phyloP scores from a whole-genome alignment of 2,113 vertebrate genomes.

The Thalassoma bifasciatum region DNA sequence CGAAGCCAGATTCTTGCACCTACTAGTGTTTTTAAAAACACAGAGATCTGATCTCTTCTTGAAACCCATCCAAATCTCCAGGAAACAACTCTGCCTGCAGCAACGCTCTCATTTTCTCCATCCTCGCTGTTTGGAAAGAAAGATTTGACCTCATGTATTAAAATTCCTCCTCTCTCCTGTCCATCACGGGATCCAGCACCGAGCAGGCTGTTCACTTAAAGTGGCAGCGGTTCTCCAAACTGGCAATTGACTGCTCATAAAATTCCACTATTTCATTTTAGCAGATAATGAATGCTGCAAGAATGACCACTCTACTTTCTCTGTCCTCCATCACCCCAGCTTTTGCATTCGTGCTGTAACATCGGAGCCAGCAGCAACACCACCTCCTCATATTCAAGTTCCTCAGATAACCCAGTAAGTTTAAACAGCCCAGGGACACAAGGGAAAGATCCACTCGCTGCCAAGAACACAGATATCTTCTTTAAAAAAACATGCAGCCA shows the following conservation, averaged over 20 bases:
- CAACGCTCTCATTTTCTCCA: not conserved
- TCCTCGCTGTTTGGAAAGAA: slow-evolving; percentile 1
- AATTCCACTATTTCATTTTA: slow-evolving; percentile 14
- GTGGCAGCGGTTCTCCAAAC: not conserved
- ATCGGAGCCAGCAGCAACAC: slow-evolving; percentile 40
- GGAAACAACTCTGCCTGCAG: not conserved
- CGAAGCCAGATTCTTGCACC: slow-evolving; percentile 11
- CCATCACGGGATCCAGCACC: slow-evolving; percentile 45
- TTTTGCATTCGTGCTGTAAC: too few species aligned
- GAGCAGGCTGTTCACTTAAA: slow-evolving; percentile 28
- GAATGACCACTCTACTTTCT: not conserved
- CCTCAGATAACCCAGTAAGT: slow-evolving; percentile 34
- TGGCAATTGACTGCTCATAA: not conserved
- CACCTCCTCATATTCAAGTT: slow-evolving; percentile 42
- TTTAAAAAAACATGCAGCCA: slow-evolving; percentile 4
- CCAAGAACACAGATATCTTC: slow-evolving; percentile 30
- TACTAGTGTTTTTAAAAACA: not conserved
- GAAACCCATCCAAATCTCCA: not conserved
- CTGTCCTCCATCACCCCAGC: not conserved
- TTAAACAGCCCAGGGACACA: slow-evolving; percentile 36
- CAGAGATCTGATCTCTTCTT: not conserved
- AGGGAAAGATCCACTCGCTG: not conserved
- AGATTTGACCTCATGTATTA: slow-evolving; percentile 27
- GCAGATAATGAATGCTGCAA: not conserved
- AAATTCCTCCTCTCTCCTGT: slow-evolving; percentile 41